A percentile compares a stretch with the other conserved stretches of the same genome.
Conservation (phyloP, 2,113 vertebrate genomes). For the Carassius carassius region DNA sequence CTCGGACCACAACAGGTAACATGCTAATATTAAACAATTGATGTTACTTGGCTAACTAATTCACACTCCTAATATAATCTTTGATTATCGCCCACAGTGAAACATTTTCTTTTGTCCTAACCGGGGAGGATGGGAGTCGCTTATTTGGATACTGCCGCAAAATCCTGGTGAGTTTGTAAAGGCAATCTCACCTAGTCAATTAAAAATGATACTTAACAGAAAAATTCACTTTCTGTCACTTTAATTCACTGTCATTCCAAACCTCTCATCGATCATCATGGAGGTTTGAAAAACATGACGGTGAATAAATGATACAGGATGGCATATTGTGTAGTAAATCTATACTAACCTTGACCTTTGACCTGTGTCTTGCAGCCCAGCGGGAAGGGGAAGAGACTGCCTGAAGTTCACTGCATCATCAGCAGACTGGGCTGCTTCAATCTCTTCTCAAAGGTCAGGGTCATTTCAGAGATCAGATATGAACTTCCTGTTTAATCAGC, state of each 20-base stretch:
- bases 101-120: slow-evolving; percentile 96
- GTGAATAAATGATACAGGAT: not conserved
- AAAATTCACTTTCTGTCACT: not conserved
- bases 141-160: slow-evolving; percentile 98
- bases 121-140: slow-evolving; percentile 94
- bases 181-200: not conserved
- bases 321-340: not conserved
- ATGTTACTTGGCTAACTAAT: not conserved
- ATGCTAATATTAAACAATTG: not conserved
- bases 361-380: slow-evolving; percentile 71
- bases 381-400: slow-evolving; percentile 93
- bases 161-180: slow-evolving; percentile 85
- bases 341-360: slow-evolving; percentile 1
- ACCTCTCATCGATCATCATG: not conserved
- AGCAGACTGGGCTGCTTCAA: slow-evolving; percentile 97
- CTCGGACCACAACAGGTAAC: slow-evolving; percentile 85
- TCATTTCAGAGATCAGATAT: slow-evolving; percentile 5
- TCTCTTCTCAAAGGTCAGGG: slow-evolving; percentile 95
- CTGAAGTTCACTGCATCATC: slow-evolving; percentile 95
- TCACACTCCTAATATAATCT: not conserved
- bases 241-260: not conserved
- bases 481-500: slow-evolving; percentile 8
- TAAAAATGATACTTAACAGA: not conserved
- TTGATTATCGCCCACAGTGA: slow-evolving; percentile 78
- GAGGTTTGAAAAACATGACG: not conserved